Conservation (phyloP, 2,797 vertebrate species). For the Cryptoblepharus egeriae region DNA sequence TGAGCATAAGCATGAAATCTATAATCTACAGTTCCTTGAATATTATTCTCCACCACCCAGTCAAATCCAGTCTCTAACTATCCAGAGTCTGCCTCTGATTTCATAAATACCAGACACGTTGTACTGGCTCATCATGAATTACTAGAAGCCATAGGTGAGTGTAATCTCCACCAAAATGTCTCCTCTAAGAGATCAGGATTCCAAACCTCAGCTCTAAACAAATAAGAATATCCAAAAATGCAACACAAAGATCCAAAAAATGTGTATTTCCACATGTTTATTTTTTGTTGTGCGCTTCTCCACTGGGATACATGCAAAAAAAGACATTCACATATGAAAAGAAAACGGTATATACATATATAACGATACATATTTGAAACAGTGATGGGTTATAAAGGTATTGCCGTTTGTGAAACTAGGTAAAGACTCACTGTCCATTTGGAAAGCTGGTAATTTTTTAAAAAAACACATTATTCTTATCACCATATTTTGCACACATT, state of each 20-base stretch:
- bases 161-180: conserved; percentile 5
- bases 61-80: conserved; percentile 2
- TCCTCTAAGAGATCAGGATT: background rate
- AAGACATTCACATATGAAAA: conserved; percentile 61
- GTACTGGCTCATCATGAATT: background rate
- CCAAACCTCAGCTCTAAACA: conserved; percentile 4
- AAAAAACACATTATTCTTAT: conserved; percentile 32
- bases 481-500: conserved; percentile 55
- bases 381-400: conserved; percentile 68
- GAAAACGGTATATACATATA: conserved; percentile 72
- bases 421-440: conserved; percentile 62
- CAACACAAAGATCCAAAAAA: conserved; percentile 68
- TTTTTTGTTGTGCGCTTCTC: conserved; percentile 74
- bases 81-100: conserved; percentile 34
- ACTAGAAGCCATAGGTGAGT: conserved; percentile 35
- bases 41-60: background rate
- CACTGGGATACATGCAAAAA: conserved; percentile 73
- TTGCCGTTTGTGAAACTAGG: conserved; percentile 63
- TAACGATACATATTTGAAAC: conserved; percentile 62
- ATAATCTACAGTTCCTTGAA: fast-evolving
- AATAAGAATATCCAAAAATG: conserved; percentile 56
- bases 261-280: conserved; percentile 72
- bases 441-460: conserved; percentile 40
- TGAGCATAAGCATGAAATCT: conserved; percentile 26
- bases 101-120: conserved; percentile 23